Evolutionary conservation across 2,888 invertebrate genomes (phyloP).

Genomic region (Chloroclysta siterata): DNA sequence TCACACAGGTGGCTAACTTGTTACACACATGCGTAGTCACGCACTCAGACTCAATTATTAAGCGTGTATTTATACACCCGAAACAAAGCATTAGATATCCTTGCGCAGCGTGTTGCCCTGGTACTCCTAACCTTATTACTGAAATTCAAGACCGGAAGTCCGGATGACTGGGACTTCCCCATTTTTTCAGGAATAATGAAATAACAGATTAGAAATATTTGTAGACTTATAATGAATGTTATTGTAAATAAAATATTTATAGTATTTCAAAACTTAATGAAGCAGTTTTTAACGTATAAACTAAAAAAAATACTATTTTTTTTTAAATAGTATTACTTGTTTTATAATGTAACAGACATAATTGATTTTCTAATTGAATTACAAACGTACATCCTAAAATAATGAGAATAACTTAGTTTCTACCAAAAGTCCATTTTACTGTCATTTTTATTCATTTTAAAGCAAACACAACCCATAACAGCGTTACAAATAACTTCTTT

Average conservation of each 20-base stretch:
- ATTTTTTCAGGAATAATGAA: slow-evolving; percentile 6
- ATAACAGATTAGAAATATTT: slow-evolving; percentile 8
- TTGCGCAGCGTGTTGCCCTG: slow-evolving; percentile 59
- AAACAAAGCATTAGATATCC: slow-evolving; percentile 48
- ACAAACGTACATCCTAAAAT: too few species aligned
- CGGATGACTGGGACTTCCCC: slow-evolving; percentile 9
- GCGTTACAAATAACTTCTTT: too few species aligned
- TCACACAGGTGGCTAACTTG: slow-evolving; percentile 52
- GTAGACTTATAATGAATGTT: background rate
- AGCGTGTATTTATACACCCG: slow-evolving; percentile 20
- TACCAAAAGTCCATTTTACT: too few species aligned
- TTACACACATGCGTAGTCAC: slow-evolving; percentile 42
- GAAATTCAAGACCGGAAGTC: slow-evolving; percentile 69
- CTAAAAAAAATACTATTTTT: too few species aligned
- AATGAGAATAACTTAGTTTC: too few species aligned
- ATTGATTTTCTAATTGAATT: too few species aligned
- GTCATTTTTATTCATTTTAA: too few species aligned
- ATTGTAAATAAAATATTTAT: background rate
- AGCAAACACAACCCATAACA: too few species aligned
- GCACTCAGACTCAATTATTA: slow-evolving; percentile 46
- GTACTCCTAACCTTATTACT: slow-evolving; percentile 83
- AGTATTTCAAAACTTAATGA: too few species aligned
- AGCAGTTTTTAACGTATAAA: too few species aligned
- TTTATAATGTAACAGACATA: too few species aligned
- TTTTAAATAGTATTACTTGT: too few species aligned